phyloP scores from a whole-genome alignment of 1,140 invertebrate genomes.

The Epicauta chinensis region DNA sequence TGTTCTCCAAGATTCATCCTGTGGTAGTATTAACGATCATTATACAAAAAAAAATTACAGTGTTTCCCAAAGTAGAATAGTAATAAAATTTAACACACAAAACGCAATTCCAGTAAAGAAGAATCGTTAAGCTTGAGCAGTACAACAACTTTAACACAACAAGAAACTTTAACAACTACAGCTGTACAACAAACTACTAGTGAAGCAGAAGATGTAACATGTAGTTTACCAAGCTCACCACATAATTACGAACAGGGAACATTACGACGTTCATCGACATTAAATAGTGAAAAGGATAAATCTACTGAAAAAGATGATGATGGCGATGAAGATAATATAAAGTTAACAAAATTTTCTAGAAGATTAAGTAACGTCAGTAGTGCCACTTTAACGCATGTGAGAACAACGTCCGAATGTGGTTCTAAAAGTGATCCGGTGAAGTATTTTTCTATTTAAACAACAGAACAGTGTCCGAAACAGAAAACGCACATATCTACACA shows the following conservation, averaged over 20 bases:
- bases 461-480: too few relatives aligned
- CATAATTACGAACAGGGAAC: slow-evolving; percentile 38
- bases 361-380: slow-evolving; percentile 39
- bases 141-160: slow-evolving; percentile 35
- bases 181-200: slow-evolving; percentile 17
- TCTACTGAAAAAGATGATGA: slow-evolving; percentile 4
- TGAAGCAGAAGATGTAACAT: slow-evolving; percentile 37
- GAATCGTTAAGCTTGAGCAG: slow-evolving; percentile 31
- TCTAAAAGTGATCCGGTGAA: slow-evolving; percentile 42
- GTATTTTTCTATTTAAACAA: slow-evolving; percentile 20
- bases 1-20: too few relatives aligned
- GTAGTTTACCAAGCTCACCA: slow-evolving; percentile 42
- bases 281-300: slow-evolving; percentile 32
- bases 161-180: slow-evolving; percentile 23
- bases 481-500: too few relatives aligned
- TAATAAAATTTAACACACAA: slow-evolving; percentile 8
- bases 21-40: too few relatives aligned
- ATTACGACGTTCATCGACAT: slow-evolving; percentile 26
- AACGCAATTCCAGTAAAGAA: slow-evolving; percentile 27
- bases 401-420: slow-evolving; percentile 29
- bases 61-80: too few relatives aligned
- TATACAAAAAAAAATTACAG: too few relatives aligned
- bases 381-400: slow-evolving; percentile 53
- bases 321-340: not conserved
- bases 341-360: slow-evolving; percentile 12